Conservation (phyloP, 2,113 vertebrate genomes). For the Ptilorrhoa leucosticta region DNA sequence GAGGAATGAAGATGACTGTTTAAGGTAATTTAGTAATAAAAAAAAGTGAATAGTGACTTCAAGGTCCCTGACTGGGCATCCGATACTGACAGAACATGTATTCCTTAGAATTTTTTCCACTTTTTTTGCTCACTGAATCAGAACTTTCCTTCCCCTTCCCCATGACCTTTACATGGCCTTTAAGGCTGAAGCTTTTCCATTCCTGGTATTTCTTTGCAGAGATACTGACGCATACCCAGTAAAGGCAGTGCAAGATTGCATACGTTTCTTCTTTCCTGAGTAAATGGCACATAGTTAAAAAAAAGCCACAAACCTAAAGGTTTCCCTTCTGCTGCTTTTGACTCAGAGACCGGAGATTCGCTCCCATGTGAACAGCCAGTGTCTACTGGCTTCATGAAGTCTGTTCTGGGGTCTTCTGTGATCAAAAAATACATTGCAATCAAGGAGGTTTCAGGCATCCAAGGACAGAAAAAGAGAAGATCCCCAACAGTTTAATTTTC, state of each 20-base stretch:
- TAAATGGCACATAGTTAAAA: neutral
- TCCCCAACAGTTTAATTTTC: neutral
- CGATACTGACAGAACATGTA: neutral
- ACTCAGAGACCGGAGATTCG: neutral
- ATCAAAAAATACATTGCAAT: neutral
- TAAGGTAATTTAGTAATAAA: neutral
- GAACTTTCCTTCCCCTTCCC: neutral
- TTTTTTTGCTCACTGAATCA: neutral
- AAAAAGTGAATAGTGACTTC: neutral
- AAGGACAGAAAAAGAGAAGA: neutral
- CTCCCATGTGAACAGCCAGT: neutral
- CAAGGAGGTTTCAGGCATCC: neutral
- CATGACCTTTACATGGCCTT: neutral
- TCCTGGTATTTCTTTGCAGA: neutral
- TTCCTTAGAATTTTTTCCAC: neutral
- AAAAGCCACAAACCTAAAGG: neutral
- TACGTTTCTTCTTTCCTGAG: conserved; percentile 27
- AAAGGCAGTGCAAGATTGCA: neutral
- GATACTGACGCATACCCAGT: neutral
- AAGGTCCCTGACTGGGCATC: neutral
- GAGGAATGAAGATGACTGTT: neutral
- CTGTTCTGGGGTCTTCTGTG: neutral
- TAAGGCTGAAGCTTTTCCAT: neutral
- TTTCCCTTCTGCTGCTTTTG: neutral
- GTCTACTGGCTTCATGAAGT: neutral